Conservation (phyloP, 2,888 invertebrate species). For the Lithophane leautieri region DNA sequence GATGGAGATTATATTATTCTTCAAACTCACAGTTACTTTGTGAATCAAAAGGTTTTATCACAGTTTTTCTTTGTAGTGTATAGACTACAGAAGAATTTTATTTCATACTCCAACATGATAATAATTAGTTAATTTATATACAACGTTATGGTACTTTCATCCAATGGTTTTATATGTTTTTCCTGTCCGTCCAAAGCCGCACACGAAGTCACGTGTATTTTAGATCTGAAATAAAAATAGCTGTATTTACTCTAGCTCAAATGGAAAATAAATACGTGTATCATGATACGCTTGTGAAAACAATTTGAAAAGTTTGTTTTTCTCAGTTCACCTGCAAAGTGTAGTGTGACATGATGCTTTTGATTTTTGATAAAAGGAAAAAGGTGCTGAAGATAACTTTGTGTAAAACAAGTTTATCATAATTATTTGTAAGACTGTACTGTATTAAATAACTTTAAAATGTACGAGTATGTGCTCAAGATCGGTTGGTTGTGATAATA, state of each 20-base stretch:
- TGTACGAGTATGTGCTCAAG: neutral
- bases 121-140: slow-evolving; percentile 41
- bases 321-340: slow-evolving; percentile 38
- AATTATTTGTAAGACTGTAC: no score
- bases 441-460: no score
- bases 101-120: neutral
- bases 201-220: slow-evolving; percentile 72
- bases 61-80: neutral
- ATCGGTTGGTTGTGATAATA: neutral
- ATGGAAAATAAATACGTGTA: slow-evolving; percentile 67
- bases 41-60: neutral
- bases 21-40: neutral
- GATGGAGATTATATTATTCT: neutral
- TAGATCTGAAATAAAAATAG: slow-evolving; percentile 70
- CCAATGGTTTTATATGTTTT: slow-evolving; percentile 60
- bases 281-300: slow-evolving; percentile 63
- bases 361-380: slow-evolving; percentile 28
- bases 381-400: neutral
- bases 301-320: slow-evolving; percentile 61
- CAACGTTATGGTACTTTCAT: slow-evolving; percentile 29
- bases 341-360: slow-evolving; percentile 34
- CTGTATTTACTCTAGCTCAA: slow-evolving; percentile 66
- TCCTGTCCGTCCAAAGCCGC: slow-evolving; percentile 63
- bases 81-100: neutral
- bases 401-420: neutral